Evolutionary conservation across 2,797 vertebrate species (phyloP).

Genomic region (Hylomyscus alleni): DNA sequence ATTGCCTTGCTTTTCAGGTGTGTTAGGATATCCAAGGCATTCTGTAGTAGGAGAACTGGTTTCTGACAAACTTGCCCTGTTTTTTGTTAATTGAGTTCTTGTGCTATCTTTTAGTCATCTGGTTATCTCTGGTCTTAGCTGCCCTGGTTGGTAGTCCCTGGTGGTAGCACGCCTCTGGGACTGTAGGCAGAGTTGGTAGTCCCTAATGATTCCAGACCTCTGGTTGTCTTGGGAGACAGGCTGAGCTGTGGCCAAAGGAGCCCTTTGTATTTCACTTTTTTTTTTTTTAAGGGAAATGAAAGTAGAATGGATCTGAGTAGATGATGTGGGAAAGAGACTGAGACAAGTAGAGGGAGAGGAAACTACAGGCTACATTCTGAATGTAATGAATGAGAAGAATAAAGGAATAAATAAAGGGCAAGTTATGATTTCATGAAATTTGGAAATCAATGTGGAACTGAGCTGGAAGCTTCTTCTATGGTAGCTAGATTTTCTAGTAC

Average conservation of each 20-base stretch:
- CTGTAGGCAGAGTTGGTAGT: not conserved
- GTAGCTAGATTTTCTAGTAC: not conserved
- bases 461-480: not conserved
- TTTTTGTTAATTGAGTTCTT: not conserved
- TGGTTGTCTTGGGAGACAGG: not conserved
- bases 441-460: not conserved
- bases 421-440: not conserved
- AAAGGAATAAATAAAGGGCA: not conserved
- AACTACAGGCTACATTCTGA: not conserved
- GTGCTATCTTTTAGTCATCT: not conserved
- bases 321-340: not conserved
- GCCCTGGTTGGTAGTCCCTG: not conserved
- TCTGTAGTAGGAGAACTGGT: not conserved
- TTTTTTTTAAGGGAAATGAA: not conserved
- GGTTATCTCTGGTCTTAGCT: not conserved
- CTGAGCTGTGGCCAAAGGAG: not conserved
- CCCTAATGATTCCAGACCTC: not conserved
- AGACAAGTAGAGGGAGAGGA: not conserved
- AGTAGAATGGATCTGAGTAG: not conserved
- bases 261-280: not conserved
- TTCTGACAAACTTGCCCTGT: not conserved
- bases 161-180: not conserved
- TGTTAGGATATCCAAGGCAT: not conserved
- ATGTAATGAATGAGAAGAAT: not conserved
- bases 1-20: not conserved